Base-by-base conservation (phyloP, 2,888 invertebrate species). In the Elegia similella region DNA sequence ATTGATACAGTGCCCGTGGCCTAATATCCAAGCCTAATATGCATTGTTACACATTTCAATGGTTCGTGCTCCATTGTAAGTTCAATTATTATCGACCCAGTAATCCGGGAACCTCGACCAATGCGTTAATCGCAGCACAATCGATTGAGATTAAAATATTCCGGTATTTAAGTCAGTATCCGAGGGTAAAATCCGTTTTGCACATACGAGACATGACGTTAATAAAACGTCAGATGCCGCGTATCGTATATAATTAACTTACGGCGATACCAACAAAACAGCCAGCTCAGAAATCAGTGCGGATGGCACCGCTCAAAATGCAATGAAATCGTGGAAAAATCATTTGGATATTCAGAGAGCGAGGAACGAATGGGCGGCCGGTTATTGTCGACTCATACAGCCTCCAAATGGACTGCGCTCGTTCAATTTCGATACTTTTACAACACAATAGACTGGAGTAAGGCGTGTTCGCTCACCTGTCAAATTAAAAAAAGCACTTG, bases 351-450 rank as follows among this genome's bases (percentile, higher is more conserved):
- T 89, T 86, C 84, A 80, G 75, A 72, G 71, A 73, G 78, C 75
- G 80, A 81, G 80, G 78, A 76, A 72, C 81, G 84, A 82, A 84
- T 77, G 80, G 76, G 62, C 76, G 73, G 66, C 72, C 75, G 72
- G 79, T 79, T 82, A 89, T 88, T 89, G 87, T 87, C 80, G 73
- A 73, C 77, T 76, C 78, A 82, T 81, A 83, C 76, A 81, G 77
- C 67, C 66, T 78, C 80, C 81, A 87, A 89, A 88, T 88, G 88
- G 90, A 88, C 82, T 75, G 77, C 75, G 80, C 76, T 75, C 81
- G 84, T 88, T 85, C 89, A 88, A 89, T 90, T 89, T 86, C 87
- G 87, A 90, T 90, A 89, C 90, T 88, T 86, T 88, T 76, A 80
- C 85, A 83, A 87, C 80, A 90, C 90, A 90, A 90, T 89, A 81